Conservation (phyloP, 2,888 invertebrate genomes). For the Hyppa rectilinea region DNA sequence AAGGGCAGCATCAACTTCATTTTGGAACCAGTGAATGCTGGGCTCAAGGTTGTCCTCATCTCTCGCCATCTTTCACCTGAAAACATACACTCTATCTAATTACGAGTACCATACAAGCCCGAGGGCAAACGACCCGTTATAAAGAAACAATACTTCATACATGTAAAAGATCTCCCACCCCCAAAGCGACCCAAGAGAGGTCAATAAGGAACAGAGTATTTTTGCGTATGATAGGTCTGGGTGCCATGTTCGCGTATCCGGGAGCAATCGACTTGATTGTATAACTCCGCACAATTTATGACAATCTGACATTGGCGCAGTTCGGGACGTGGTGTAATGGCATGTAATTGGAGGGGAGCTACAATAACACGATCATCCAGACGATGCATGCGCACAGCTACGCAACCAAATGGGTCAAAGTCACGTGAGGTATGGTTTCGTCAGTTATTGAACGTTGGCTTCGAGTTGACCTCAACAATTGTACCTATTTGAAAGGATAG, state of each 20-base stretch:
- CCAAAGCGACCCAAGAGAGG: not conserved
- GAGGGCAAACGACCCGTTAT: not conserved
- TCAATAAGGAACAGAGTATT: not conserved
- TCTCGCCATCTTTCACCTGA: constrained; percentile 88
- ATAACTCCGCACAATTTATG: constrained; percentile 1
- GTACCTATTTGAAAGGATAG: no score
- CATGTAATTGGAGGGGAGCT: constrained; percentile 28
- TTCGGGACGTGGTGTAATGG: not conserved
- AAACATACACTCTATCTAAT: not conserved
- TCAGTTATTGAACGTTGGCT: not conserved
- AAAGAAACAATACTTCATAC: not conserved
- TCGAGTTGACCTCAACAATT: no score
- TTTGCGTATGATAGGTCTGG: not conserved
- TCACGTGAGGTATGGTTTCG: not conserved
- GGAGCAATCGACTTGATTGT: not conserved
- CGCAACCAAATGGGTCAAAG: not conserved
- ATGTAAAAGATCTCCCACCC: not conserved
- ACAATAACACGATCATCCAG: constrained; percentile 6
- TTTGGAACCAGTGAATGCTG: constrained; percentile 90
- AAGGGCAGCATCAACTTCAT: constrained; percentile 89
- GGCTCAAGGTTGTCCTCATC: constrained; percentile 87
- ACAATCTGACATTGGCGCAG: constrained; percentile 17
- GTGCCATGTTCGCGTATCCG: not conserved
- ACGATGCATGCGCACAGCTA: not conserved
- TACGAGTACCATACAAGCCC: not conserved